phyloP scores from a whole-genome alignment of 1,140 invertebrate genomes.

The Monochamus saltuarius region DNA sequence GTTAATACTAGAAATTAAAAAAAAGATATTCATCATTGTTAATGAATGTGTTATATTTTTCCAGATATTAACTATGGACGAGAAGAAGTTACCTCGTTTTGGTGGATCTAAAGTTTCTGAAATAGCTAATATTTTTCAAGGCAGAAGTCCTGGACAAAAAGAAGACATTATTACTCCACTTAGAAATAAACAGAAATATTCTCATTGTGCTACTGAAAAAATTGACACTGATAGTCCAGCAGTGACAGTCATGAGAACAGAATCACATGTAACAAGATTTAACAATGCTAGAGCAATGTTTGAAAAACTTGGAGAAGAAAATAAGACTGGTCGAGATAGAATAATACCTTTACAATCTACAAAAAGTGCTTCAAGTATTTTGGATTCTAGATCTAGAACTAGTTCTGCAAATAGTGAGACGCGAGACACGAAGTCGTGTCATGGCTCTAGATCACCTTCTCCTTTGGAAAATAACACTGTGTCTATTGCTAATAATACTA shows the following conservation, averaged over 20 bases:
- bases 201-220: conserved; percentile 52
- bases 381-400: conserved; percentile 42
- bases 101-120: conserved; percentile 83
- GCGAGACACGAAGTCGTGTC: conserved; percentile 37
- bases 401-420: conserved; percentile 47
- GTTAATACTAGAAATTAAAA: too few relatives aligned
- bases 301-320: conserved; percentile 83
- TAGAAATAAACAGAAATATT: conserved; percentile 48
- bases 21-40: too few relatives aligned
- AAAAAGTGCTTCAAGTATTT: conserved; percentile 48
- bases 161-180: conserved; percentile 52
- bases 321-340: conserved; percentile 29
- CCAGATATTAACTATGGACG: conserved; percentile 55
- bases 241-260: conserved; percentile 78
- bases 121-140: conserved; percentile 83
- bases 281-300: conserved; percentile 91
- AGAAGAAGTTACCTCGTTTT: conserved; percentile 62
- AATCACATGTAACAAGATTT: conserved; percentile 86
- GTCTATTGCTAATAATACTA: too few relatives aligned
- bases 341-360: conserved; percentile 46
- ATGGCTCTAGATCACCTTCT: conserved; percentile 44
- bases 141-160: conserved; percentile 41
- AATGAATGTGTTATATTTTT: too few relatives aligned
- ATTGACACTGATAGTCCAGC: conserved; percentile 52
- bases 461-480: conserved; percentile 25